Evolutionary conservation across 2,113 vertebrate species (phyloP), one percentile per base, ranked within the genome.

Genomic region (Arvicanthis niloticus): DNA sequence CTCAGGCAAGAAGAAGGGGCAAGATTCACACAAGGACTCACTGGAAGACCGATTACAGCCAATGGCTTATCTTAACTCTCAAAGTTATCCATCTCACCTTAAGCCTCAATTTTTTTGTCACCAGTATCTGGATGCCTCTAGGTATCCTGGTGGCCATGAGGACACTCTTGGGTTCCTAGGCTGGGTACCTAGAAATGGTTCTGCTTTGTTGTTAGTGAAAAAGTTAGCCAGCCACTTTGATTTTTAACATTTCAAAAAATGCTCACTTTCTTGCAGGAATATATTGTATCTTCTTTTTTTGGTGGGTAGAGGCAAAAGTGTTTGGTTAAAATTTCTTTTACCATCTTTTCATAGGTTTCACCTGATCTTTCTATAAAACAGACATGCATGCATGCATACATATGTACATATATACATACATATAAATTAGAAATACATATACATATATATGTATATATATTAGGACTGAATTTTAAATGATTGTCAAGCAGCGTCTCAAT

Each of bases 401-500:
- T 51, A 9, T 8, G 9, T 51, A 11, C 51, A 51, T 51, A 51
- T 10, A 45, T 45, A 45, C 45, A 51, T 51, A 51, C 48, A 34
- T 34, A 86, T 88, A 94, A 91, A 88, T 92, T 95, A 40, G 15
- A 95, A 51, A 51, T 51, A 51, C 7, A 48, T 48, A 48, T 48
- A n/a, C n/a, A n/a, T n/a, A n/a, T n/a, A n/a, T n/a, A n/a, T n/a
- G n/a, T 45, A 34, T 37, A 86, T 91, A 93, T 88, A 88, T 92
- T 93, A 37, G 15, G 95, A 58, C 56, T 92, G 67, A 96, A 90
- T 95, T 96, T 96, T 93, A 92, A 96, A 80, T 72, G 86, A 9
- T 96, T 94, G 93, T 73, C 86, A 97, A 91, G 29, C 65, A 94
- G 70, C 31, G 88, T 81, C 96, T 97, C 81, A 82, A 62, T 94